Percentiles rank a stretch among this genome's conserved stretches.
phyloP scores from a whole-genome alignment of 2,113 vertebrate species.

The Varanus salvator region DNA sequence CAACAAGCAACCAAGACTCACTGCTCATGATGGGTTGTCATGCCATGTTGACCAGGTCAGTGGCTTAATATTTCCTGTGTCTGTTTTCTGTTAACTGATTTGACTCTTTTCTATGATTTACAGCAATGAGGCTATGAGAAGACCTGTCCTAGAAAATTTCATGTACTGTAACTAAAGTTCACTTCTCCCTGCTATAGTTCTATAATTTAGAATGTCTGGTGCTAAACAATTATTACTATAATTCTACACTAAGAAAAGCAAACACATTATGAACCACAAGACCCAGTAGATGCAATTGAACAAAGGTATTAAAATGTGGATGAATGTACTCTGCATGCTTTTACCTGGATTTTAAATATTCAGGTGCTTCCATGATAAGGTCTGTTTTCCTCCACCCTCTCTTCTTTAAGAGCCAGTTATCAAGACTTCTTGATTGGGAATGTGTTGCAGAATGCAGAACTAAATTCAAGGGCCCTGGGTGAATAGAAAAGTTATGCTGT shows the following conservation, averaged over 20 bases:
- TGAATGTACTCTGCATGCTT: neutral
- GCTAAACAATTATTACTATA: conserved; percentile 12
- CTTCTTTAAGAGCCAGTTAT: neutral
- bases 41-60: neutral
- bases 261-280: neutral
- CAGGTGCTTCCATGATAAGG: neutral
- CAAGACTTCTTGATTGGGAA: neutral
- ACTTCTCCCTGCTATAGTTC: neutral
- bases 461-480: neutral
- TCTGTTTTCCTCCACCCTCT: neutral
- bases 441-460: neutral
- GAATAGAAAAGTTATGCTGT: neutral
- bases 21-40: too few relatives aligned
- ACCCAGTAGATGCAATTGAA: neutral
- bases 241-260: conserved; percentile 17
- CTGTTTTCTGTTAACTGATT: neutral
- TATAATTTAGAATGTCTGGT: conserved; percentile 14
- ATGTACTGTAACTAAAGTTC: neutral
- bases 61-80: neutral
- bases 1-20: too few relatives aligned
- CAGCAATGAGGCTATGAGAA: neutral
- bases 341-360: neutral
- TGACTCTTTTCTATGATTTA: neutral
- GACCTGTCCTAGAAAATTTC: neutral
- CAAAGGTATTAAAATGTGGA: conserved; percentile 1